Conservation (phyloP, 2,113 vertebrate species). For the Clinocottus analis region DNA sequence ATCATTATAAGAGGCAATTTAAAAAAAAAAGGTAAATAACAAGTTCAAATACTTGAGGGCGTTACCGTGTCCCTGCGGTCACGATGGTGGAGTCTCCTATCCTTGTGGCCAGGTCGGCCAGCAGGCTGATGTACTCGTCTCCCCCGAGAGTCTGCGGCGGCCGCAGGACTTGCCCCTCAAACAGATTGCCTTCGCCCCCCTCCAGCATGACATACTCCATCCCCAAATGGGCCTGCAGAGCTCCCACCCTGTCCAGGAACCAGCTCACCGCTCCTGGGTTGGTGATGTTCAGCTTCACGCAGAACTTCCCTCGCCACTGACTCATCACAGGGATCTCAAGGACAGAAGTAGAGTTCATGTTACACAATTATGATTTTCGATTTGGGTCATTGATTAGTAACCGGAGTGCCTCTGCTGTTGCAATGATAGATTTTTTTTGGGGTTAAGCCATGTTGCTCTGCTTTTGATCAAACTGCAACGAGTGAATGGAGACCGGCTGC, state of each 20-base stretch:
- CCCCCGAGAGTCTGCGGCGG: slow-evolving; percentile 71
- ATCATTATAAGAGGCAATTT: background rate
- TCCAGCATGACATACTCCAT: slow-evolving; percentile 85
- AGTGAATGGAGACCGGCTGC: slow-evolving; percentile 6
- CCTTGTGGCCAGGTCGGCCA: slow-evolving; percentile 80
- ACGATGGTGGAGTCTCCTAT: slow-evolving; percentile 86
- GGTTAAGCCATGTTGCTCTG: slow-evolving; percentile 7
- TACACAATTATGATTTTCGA: background rate
- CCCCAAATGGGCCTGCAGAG: slow-evolving; percentile 81
- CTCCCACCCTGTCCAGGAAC: slow-evolving; percentile 86
- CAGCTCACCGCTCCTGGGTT: slow-evolving; percentile 85
- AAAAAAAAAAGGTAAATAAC: background rate
- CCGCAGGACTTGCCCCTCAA: slow-evolving; percentile 81
- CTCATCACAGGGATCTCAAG: slow-evolving; percentile 86
- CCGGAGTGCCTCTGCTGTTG: too few relatives aligned
- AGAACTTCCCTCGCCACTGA: slow-evolving; percentile 87
- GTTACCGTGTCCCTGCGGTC: slow-evolving; percentile 87
- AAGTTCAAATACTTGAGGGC: background rate
- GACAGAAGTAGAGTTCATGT: slow-evolving; percentile 13
- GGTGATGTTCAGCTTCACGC: slow-evolving; percentile 88
- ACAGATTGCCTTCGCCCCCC: slow-evolving; percentile 84
- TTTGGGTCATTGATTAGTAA: too few relatives aligned
- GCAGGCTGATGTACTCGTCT: slow-evolving; percentile 80
- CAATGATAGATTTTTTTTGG: too few relatives aligned
- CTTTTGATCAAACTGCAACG: slow-evolving; percentile 19